Percentiles rank a stretch among this genome's conserved stretches.
phyloP scores from a whole-genome alignment of 92 coral and sea anemone genomes.

The Pocillopora grandis region DNA sequence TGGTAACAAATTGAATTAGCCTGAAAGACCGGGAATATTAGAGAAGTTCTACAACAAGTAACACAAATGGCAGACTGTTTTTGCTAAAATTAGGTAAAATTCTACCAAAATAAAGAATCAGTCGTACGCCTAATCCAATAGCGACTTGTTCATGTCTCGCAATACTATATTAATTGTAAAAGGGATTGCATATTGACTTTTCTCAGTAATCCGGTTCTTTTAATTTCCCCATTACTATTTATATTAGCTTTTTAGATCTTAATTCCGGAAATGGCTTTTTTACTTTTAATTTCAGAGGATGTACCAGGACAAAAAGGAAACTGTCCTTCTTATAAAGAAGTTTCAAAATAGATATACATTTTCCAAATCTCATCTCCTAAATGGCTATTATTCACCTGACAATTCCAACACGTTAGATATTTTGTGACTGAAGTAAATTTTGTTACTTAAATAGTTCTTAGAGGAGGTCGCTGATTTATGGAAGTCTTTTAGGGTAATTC shows the following conservation, averaged over 20 bases:
- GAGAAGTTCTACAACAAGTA: no score
- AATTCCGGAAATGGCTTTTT: conserved; percentile 30
- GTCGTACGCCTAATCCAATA: not conserved
- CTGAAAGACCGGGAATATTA: no score
- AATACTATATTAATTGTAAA: not conserved
- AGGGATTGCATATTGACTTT: conserved; percentile 13
- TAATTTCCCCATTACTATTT: conserved; percentile 18
- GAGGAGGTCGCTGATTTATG: not conserved
- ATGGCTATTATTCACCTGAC: not conserved
- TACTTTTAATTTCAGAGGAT: not conserved
- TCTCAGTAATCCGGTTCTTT: conserved; percentile 13
- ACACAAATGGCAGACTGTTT: not conserved
- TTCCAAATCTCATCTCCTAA: not conserved
- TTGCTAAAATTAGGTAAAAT: not conserved
- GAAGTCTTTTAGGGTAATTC: no score
- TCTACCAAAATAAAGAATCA: not conserved
- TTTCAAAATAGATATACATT: not conserved
- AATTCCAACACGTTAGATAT: not conserved
- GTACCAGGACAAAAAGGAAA: not conserved
- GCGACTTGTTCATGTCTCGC: not conserved
- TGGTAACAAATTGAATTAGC: no score
- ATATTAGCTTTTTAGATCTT: not conserved
- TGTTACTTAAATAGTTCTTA: not conserved
- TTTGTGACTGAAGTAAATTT: not conserved
- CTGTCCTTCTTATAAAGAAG: not conserved